These are phyloP conservation scores for Cryptosula pallasiana DNA, from an alignment of 2,888 invertebrate species.

Conservation along the genomic window DNA sequence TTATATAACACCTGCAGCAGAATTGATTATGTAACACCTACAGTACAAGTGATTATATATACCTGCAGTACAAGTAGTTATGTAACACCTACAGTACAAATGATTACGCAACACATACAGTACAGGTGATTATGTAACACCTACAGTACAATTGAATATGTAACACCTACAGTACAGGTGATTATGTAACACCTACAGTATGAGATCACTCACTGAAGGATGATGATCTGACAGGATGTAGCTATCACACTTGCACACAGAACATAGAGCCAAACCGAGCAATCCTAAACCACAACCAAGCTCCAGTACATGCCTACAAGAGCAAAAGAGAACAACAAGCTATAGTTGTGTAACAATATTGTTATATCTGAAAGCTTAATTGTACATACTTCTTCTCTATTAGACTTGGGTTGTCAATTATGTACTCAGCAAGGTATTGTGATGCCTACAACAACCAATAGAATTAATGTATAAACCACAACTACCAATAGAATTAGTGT, in stretches of 20 bases:
- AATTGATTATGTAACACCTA: no score
- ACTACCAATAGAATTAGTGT: no score
- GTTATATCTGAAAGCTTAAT: neutral
- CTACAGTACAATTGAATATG: no score
- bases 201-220: slow-evolving; percentile 1
- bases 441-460: neutral
- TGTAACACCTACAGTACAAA: no score
- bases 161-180: no score
- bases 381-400: slow-evolving; percentile 3
- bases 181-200: neutral
- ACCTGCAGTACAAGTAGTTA: no score
- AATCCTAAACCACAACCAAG: slow-evolving; percentile 5
- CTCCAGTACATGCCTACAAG: slow-evolving; percentile 5
- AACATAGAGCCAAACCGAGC: slow-evolving; percentile 3
- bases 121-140: no score
- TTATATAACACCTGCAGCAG: no score
- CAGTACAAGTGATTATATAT: no score
- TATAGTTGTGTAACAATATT: neutral
- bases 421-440: slow-evolving; percentile 8
- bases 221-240: slow-evolving; percentile 12
- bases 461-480: neutral
- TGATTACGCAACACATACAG: no score
- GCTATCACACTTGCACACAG: neutral
- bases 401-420: neutral
- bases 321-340: neutral